Conservation (phyloP, 1,140 invertebrate species). For the Amphibalanus amphitrite region DNA sequence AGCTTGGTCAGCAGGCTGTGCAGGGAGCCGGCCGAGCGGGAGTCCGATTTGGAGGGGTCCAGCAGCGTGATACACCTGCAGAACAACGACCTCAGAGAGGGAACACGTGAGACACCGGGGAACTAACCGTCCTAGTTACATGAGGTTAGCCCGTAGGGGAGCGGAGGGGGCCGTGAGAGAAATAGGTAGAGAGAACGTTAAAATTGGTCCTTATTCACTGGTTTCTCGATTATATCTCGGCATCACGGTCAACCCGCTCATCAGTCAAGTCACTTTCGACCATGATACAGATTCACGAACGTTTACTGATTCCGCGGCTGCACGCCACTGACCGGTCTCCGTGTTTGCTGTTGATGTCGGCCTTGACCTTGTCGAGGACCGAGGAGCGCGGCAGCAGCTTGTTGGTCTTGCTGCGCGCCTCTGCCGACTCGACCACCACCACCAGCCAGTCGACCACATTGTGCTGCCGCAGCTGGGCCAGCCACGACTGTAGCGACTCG, state of each 20-base stretch:
- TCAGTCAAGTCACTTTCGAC: too few species aligned
- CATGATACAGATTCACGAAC: too few species aligned
- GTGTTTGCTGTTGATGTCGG: slow-evolving; percentile 81
- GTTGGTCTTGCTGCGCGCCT: slow-evolving; percentile 66
- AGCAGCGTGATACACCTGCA: slow-evolving; percentile 61
- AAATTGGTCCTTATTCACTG: too few species aligned
- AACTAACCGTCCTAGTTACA: too few species aligned
- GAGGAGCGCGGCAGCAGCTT: slow-evolving; percentile 73
- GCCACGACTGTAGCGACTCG: slow-evolving; percentile 77
- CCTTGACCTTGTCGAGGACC: slow-evolving; percentile 83
- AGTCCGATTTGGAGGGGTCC: slow-evolving; percentile 75
- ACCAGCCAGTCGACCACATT: slow-evolving; percentile 84
- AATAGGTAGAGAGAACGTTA: too few species aligned
- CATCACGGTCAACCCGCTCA: too few species aligned
- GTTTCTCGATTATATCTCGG: too few species aligned
- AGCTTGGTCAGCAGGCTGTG: slow-evolving; percentile 61
- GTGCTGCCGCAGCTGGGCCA: slow-evolving; percentile 50
- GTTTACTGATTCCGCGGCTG: too few species aligned
- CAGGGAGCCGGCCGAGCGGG: slow-evolving; percentile 75
- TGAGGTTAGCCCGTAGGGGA: too few species aligned
- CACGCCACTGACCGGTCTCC: slow-evolving; percentile 32
- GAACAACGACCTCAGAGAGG: too few species aligned
- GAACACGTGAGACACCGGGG: too few species aligned
- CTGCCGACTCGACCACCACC: slow-evolving; percentile 76
- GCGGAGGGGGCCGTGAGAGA: too few species aligned